Conservation (phyloP, 1,140 invertebrate genomes). For the Pygmarrhopalites habei region DNA sequence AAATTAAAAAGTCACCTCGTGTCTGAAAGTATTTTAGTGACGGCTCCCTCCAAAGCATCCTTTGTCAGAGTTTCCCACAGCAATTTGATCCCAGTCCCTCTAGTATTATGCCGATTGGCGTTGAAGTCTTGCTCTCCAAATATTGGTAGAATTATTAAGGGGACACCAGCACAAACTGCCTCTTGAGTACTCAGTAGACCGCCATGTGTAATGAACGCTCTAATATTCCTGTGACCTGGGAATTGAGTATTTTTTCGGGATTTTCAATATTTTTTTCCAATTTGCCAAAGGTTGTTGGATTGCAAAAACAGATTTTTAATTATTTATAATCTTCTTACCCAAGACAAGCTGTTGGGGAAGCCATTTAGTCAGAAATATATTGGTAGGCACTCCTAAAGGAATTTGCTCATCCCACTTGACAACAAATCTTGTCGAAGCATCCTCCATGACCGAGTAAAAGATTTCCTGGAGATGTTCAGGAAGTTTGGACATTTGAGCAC, state of each 20-base stretch:
- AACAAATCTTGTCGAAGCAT: slow-evolving; percentile 16
- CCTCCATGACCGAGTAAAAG: slow-evolving; percentile 25
- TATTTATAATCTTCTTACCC: slow-evolving; percentile 14
- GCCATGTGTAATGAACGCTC: slow-evolving; percentile 31
- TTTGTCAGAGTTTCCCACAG: not conserved
- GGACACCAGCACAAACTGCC: slow-evolving; percentile 21
- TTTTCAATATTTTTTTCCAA: not conserved
- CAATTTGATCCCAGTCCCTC: slow-evolving; percentile 6
- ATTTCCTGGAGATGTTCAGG: slow-evolving; percentile 18
- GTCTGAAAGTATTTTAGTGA: not conserved
- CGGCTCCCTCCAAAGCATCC: not conserved
- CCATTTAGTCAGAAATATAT: slow-evolving; percentile 35
- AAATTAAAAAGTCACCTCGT: slow-evolving; percentile 4
- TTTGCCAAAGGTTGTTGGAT: not conserved
- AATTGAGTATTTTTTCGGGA: not conserved
- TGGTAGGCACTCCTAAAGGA: slow-evolving; percentile 22
- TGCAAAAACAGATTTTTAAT: not conserved
- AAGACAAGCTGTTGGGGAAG: slow-evolving; percentile 37
- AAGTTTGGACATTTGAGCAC: slow-evolving; percentile 5
- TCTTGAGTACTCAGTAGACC: slow-evolving; percentile 29
- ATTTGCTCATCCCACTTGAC: slow-evolving; percentile 35
- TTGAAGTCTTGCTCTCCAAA: slow-evolving; percentile 36
- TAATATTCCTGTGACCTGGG: slow-evolving; percentile 32
- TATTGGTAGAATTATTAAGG: slow-evolving; percentile 19
- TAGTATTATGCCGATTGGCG: slow-evolving; percentile 4